Evolutionary conservation across 1,140 invertebrate genomes (phyloP), one percentile per base, ranked within the genome.

Genomic region (Maniola jurtina): DNA sequence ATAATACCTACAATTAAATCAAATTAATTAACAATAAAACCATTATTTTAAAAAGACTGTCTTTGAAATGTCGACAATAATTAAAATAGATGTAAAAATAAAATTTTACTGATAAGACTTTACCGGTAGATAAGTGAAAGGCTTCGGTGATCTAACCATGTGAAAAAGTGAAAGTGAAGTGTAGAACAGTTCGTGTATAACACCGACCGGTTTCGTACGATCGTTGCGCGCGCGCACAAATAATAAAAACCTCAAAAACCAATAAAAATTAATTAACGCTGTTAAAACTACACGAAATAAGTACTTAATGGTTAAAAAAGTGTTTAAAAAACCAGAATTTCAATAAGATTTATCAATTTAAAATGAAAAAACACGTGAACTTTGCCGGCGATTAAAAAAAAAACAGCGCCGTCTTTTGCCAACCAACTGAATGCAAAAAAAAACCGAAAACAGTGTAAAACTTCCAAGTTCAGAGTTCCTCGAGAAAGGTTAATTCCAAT

Each of bases 31-130:
- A 52, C 8, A 16, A 16, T 25, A 52, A 52, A 9, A 55, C 50
- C 42, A 64, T 45, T 56, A 64, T 40, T 25, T 47, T 63, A 55
- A 61, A 61, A 64, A 64, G 61, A 55, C 61, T 64, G 61, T 64
- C 34, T 54, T 1, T 0, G 48, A 52, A 55, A 34, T 36, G 62
- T 16, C 64, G 73, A 76, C 73, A 75, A 75, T 75, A 75, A 72
- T 64, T 33, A 60, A 54, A 55, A 52, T 13, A 52, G 15, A 25
- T 52, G 3, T 52, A 33, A 25, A 52, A 11, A 45, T 45, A 11
- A 45, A 52, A 16, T 16, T 52, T 52, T 52, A 52, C 40, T 61
- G 47, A 60, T 73, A 73, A 68, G 65, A 10, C 40, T 35, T 1
- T 11, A 13, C 42, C 42, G 42, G 54, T 35, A n/a, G 35, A 63